Base-by-base conservation (phyloP, 1,140 invertebrate genomes). In the Bradysia coprophila region DNA sequence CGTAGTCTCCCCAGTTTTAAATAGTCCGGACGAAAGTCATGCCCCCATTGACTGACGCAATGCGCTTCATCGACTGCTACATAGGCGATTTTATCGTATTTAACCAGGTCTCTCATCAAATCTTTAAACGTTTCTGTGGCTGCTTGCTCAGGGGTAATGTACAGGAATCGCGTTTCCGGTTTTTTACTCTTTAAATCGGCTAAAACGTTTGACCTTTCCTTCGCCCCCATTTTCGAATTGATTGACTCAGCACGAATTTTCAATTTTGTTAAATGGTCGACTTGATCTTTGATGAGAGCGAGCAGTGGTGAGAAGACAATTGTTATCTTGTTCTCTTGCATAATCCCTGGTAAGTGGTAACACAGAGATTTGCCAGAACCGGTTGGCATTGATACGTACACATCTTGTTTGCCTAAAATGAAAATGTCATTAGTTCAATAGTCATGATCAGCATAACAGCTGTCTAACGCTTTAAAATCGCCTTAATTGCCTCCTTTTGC, bases 11-110 rank as follows among this genome's bases (percentile, higher is more conserved):
- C 86, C 2, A 98, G 61, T 61, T 83, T 90, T 3, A 95, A 68
- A 61, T 97, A 98, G 61, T 96, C 87, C 1, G 87, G 87, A 21
- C 93, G 67, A 61, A 98, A 98, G 62, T 97, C 92, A 63, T 98
- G 93, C 1, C 93, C 93, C 92, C 92, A 98, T 52, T 96, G 82
- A 54, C 87, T 93, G 0, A 97, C 90, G 68, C 93, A 98, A 61
- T 98, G 93, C 18, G 91, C 93, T 69, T 98, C 94, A 67, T 98
- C 94, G 11, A 98, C 82, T 23, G 92, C 78, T 49, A 96, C 72
- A 54, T 84, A 78, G 4, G 76, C 75, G 2, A 91, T 57, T 48
- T 78, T 75, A 45, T 76, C 71, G 50, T 68, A 68, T 50, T 74
- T 78, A 19, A 71, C 54, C 44, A 80, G 57, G 50, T 70, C 70